These are phyloP conservation scores for Pandemis corylana DNA, from an alignment of 2,888 invertebrate species.

Conservation along the genomic window DNA sequence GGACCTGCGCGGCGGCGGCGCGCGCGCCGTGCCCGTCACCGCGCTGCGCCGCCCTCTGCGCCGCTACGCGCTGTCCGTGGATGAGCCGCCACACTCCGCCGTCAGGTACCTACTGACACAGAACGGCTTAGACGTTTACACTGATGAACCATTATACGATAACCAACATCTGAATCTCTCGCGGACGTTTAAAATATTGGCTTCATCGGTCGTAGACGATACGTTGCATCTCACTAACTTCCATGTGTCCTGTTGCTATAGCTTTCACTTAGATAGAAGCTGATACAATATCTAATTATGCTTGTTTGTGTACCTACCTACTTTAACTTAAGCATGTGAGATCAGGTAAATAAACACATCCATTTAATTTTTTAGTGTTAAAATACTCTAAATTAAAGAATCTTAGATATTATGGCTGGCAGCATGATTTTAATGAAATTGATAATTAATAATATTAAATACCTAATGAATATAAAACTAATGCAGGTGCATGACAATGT, in stretches of 20 bases:
- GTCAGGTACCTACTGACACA: constrained; percentile 65
- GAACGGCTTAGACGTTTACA: background rate
- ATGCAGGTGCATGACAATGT: background rate
- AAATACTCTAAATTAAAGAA: background rate
- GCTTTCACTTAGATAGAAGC: constrained; percentile 1
- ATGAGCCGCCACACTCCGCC: constrained; percentile 87
- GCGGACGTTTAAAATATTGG: background rate
- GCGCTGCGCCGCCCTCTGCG: constrained; percentile 84
- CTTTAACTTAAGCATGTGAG: background rate
- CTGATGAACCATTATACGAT: background rate
- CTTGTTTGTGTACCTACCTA: background rate
- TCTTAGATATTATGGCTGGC: background rate
- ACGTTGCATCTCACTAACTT: constrained; percentile 1
- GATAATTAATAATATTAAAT: background rate
- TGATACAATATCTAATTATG: background rate
- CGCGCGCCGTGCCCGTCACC: constrained; percentile 68
- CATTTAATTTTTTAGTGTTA: background rate
- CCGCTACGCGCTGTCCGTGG: constrained; percentile 93
- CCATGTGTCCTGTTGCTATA: constrained; percentile 7
- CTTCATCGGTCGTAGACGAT: background rate
- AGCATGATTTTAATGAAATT: background rate
- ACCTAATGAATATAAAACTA: background rate
- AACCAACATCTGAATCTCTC: background rate
- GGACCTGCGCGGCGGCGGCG: constrained; percentile 78
- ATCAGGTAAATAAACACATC: background rate